Percentiles rank a stretch among this genome's conserved stretches.
These are phyloP conservation scores for Synanthedon myopaeformis DNA, from an alignment of 2,888 invertebrate species.

Conservation along the genomic window DNA sequence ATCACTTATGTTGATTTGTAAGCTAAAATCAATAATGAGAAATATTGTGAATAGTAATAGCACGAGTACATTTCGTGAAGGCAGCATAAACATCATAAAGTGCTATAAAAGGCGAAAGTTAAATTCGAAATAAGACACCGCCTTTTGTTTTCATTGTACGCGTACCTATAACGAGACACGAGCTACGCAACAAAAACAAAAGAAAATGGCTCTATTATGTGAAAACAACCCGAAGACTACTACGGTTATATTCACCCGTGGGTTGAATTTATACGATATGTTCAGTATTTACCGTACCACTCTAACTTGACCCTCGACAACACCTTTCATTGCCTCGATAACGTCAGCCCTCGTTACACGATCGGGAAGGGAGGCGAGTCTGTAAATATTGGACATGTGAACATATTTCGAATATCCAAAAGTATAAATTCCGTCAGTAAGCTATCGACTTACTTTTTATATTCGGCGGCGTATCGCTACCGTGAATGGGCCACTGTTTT, in stretches of 20 bases:
- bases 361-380: slow-evolving; percentile 11
- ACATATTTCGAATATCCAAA: slow-evolving; percentile 69
- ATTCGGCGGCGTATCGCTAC: slow-evolving; percentile 56
- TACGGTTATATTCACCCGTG: slow-evolving; percentile 66
- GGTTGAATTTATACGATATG: slow-evolving; percentile 68
- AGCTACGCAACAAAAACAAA: slow-evolving; percentile 65
- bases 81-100: not conserved
- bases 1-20: too few species aligned
- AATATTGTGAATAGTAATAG: not conserved
- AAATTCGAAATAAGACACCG: slow-evolving; percentile 58
- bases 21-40: too few species aligned
- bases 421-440: slow-evolving; percentile 67
- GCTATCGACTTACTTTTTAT: slow-evolving; percentile 71
- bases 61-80: not conserved
- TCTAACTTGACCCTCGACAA: slow-evolving; percentile 22
- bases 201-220: slow-evolving; percentile 70
- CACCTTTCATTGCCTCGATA: not conserved
- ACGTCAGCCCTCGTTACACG: not conserved
- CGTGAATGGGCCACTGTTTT: slow-evolving; percentile 61
- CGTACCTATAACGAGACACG: slow-evolving; percentile 57
- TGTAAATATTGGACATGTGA: slow-evolving; percentile 25
- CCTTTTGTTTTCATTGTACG: slow-evolving; percentile 65
- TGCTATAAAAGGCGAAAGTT: slow-evolving; percentile 30
- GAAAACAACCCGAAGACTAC: slow-evolving; percentile 66
- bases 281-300: slow-evolving; percentile 48